Conservation (phyloP, 1,140 invertebrate genomes). For the Rhagoletis pomonella region DNA sequence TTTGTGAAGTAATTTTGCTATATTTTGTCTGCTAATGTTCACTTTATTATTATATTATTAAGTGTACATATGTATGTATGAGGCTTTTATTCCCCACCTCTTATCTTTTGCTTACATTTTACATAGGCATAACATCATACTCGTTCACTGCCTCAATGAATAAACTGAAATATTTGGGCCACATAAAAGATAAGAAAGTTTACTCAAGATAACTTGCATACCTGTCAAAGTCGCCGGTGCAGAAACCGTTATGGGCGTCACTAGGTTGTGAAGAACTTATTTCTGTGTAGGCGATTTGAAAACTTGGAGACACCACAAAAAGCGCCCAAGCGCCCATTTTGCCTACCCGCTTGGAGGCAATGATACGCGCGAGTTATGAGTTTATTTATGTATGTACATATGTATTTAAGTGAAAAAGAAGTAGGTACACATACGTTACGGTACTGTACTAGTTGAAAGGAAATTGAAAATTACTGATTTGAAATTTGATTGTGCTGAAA, state of each 20-base stretch:
- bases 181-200: slow-evolving; percentile 39
- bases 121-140: neutral
- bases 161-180: slow-evolving; percentile 43
- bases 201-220: slow-evolving; percentile 45
- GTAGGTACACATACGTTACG: neutral
- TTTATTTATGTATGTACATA: neutral
- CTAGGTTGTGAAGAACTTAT: neutral
- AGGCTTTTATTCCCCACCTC: neutral
- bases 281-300: neutral
- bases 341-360: neutral
- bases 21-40: too few species aligned
- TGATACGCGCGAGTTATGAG: neutral
- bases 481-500: neutral
- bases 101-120: neutral
- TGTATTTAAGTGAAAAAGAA: too few species aligned
- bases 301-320: neutral
- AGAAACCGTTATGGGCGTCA: neutral
- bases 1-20: too few species aligned
- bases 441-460: neutral
- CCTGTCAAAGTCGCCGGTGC: slow-evolving; percentile 9
- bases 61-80: too few species aligned
- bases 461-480: slow-evolving; percentile 15
- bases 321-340: neutral
- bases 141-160: slow-evolving; percentile 8
- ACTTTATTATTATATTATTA: too few species aligned